phyloP scores from a whole-genome alignment of 2,113 vertebrate genomes.

The Labrus mixtus region DNA sequence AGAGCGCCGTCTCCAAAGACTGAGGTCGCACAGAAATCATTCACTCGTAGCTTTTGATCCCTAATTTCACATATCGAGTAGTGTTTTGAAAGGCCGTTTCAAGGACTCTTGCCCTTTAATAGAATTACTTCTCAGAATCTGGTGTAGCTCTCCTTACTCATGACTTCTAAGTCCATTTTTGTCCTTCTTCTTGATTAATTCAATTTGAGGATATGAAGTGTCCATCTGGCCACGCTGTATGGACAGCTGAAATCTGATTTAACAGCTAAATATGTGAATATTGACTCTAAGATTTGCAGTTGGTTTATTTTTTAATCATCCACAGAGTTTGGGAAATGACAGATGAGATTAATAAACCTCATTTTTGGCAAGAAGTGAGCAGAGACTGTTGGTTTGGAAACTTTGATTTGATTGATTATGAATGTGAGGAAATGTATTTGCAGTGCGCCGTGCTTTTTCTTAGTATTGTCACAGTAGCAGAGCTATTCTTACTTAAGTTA shows the following conservation, averaged over 20 bases:
- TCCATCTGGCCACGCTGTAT: constrained; percentile 4
- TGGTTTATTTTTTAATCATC: constrained; percentile 31
- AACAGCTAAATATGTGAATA: constrained; percentile 34
- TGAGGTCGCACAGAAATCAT: constrained; percentile 23
- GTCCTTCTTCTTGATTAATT: constrained; percentile 16
- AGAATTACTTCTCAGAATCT: constrained; percentile 14
- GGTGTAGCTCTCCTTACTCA: not conserved
- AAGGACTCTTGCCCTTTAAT: constrained; percentile 1
- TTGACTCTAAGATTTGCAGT: constrained; percentile 14
- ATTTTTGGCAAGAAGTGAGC: constrained; percentile 25
- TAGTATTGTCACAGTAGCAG: not conserved
- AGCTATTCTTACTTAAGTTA: not conserved
- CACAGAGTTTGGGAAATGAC: constrained; percentile 28
- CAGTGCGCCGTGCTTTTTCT: not conserved
- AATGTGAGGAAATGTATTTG: constrained; percentile 5
- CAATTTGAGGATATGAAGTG: constrained; percentile 12
- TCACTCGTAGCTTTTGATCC: constrained; percentile 48
- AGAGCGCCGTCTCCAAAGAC: constrained; percentile 19
- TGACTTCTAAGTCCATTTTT: not conserved
- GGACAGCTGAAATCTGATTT: constrained; percentile 30
- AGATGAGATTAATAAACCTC: constrained; percentile 45
- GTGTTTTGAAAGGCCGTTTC: not conserved
- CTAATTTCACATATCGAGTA: constrained; percentile 26
- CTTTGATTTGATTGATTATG: constrained; percentile 44
- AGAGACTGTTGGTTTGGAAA: constrained; percentile 26